Percentiles rank a stretch among this genome's conserved stretches.
Evolutionary conservation across 92 coral and sea anemone species (phyloP).

Genomic region (Nematostella vectensis): DNA sequence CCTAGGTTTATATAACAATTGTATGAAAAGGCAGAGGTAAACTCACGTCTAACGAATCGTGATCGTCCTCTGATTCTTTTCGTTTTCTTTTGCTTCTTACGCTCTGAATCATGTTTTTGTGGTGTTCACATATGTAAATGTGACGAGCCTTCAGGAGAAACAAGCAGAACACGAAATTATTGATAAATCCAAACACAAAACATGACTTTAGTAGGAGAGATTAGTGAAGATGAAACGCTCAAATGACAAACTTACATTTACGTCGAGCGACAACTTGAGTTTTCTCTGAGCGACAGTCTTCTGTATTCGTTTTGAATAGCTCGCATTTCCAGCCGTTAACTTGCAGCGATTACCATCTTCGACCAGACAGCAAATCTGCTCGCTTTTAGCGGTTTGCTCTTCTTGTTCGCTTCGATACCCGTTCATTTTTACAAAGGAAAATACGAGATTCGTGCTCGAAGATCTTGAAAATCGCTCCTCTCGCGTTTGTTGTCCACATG

Average conservation of each 20-base stretch:
- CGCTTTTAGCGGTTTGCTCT: conserved; percentile 74
- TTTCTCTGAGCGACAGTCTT: conserved; percentile 98
- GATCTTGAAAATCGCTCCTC: conserved; percentile 97
- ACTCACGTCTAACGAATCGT: conserved; percentile 75
- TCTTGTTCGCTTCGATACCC: conserved; percentile 99
- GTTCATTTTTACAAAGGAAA: conserved; percentile 58
- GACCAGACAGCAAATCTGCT: conserved; percentile 96
- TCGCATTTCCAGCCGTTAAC: conserved; percentile 89
- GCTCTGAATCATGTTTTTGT: conserved; percentile 97
- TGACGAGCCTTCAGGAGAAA: conserved; percentile 76
- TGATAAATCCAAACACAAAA: background rate
- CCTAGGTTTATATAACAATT: too few species aligned
- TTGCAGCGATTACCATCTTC: conserved; percentile 95
- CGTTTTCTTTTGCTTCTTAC: conserved; percentile 97
- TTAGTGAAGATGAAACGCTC: background rate
- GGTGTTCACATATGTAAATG: conserved; percentile 91
- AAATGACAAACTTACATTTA: conserved; percentile 60
- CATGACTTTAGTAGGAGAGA: conserved; percentile 10
- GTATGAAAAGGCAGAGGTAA: too few species aligned
- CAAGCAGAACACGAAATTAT: background rate
- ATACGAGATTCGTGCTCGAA: conserved; percentile 28
- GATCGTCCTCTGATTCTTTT: conserved; percentile 95
- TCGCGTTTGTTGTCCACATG: conserved; percentile 90
- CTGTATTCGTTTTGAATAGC: conserved; percentile 97
- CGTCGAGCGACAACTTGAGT: conserved; percentile 88